phyloP scores from a whole-genome alignment of 2,797 vertebrate genomes.

The Botia almorhae region DNA sequence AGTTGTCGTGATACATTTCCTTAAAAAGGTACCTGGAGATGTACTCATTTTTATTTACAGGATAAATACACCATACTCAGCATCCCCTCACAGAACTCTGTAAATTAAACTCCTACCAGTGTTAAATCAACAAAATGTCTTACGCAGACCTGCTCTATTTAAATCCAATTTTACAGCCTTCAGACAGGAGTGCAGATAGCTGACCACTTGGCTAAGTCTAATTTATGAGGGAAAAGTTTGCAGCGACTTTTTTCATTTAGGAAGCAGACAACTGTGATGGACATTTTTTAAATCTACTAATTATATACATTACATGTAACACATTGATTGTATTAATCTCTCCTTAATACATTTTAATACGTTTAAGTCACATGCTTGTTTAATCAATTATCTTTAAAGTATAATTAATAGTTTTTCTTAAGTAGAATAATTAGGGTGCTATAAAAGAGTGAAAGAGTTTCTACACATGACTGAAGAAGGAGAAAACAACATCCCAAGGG shows the following conservation, averaged over 20 bases:
- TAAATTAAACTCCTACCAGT: background rate
- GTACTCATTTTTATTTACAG: background rate
- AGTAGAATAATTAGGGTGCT: too few species aligned
- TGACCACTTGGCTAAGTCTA: background rate
- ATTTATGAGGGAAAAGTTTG: slow-evolving; percentile 20
- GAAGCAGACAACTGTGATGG: background rate
- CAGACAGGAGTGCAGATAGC: background rate
- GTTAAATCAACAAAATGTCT: background rate
- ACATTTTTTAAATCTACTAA: too few species aligned
- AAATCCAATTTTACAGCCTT: slow-evolving; percentile 5
- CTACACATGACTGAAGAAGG: too few species aligned
- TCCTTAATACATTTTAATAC: too few species aligned
- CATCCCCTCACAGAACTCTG: background rate
- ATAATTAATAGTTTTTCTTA: too few species aligned
- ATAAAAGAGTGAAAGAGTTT: too few species aligned
- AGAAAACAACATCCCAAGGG: too few species aligned
- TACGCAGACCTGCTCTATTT: background rate
- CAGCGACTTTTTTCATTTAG: background rate
- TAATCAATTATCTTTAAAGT: too few species aligned
- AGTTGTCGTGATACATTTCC: too few species aligned
- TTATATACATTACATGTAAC: too few species aligned
- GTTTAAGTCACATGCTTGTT: too few species aligned
- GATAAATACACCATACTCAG: background rate
- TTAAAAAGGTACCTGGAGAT: background rate
- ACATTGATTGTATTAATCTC: too few species aligned